Evolutionary conservation across 2,888 invertebrate species (phyloP).

Genomic region (Heterodera filipjevi): DNA sequence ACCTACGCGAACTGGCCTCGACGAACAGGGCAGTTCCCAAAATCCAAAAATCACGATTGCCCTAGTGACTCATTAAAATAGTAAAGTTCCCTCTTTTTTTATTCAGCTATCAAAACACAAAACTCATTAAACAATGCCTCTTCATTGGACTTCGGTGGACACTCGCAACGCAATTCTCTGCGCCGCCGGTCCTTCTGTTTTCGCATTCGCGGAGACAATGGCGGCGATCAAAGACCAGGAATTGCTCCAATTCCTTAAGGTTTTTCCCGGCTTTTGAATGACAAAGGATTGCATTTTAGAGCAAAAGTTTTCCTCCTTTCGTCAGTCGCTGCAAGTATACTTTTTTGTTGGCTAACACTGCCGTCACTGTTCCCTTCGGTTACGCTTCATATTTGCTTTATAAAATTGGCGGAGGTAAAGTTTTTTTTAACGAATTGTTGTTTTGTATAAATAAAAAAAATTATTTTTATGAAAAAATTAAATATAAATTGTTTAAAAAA

Average conservation of each 20-base stretch:
- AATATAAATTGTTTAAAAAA: neutral
- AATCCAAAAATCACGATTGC: too few relatives aligned
- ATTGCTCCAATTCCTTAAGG: neutral
- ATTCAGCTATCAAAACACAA: neutral
- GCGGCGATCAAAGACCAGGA: neutral
- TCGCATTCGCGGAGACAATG: neutral
- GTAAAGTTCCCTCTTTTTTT: too few relatives aligned
- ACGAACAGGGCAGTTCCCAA: too few relatives aligned
- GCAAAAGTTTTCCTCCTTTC: neutral
- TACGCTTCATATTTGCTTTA: constrained; percentile 62
- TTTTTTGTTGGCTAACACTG: constrained; percentile 37
- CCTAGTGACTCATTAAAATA: too few relatives aligned
- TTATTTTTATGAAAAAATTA: too few relatives aligned
- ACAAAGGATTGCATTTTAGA: neutral
- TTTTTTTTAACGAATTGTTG: too few relatives aligned
- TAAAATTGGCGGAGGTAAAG: constrained; percentile 63
- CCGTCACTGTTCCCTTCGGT: constrained; percentile 55
- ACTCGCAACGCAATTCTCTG: constrained; percentile 19
- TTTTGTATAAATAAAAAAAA: too few relatives aligned
- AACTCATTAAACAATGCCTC: neutral
- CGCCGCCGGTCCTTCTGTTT: neutral
- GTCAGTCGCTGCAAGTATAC: neutral
- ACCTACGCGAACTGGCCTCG: too few relatives aligned
- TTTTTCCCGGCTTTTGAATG: neutral
- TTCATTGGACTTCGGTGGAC: constrained; percentile 21